A percentile compares a stretch with the other conserved stretches of the same genome.
These are phyloP conservation scores for Cataglyphis hispanica DNA, from an alignment of 1,140 invertebrate genomes.

Conservation along the genomic window DNA sequence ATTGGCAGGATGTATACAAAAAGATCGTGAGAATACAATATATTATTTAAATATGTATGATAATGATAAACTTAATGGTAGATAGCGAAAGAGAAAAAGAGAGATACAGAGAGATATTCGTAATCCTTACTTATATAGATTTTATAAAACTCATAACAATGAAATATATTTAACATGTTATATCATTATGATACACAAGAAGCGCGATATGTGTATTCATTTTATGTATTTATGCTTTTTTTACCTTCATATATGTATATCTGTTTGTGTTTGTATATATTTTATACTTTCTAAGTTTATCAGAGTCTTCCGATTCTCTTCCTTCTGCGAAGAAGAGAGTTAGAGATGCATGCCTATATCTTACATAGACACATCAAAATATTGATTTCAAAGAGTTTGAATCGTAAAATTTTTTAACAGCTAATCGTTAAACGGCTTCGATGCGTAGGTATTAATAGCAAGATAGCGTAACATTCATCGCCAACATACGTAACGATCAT, in stretches of 20 bases:
- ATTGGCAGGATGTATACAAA: conserved; percentile 65
- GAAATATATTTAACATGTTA: conserved; percentile 76
- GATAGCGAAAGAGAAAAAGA: conserved; percentile 73
- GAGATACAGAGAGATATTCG: conserved; percentile 73
- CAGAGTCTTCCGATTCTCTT: conserved; percentile 6
- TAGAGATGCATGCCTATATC: conserved; percentile 40
- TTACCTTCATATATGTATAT: conserved; percentile 7
- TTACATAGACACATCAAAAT: conserved; percentile 52
- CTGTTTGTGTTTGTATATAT: conserved; percentile 20
- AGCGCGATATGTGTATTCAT: conserved; percentile 40
- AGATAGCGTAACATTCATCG: conserved; percentile 53
- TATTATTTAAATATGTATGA: conserved; percentile 80
- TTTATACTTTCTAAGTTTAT: conserved; percentile 46
- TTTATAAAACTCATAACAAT: conserved; percentile 84
- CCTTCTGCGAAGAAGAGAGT: conserved; percentile 8
- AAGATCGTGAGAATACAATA: conserved; percentile 81
- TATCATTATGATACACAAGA: conserved; percentile 71
- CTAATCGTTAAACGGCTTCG: conserved; percentile 50
- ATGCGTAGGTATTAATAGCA: conserved; percentile 48
- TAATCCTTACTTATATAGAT: conserved; percentile 74
- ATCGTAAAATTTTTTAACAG: conserved; percentile 51
- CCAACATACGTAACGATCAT: conserved; percentile 28
- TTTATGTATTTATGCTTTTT: background rate
- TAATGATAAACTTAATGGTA: conserved; percentile 83
- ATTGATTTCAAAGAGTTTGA: conserved; percentile 41